phyloP scores from a whole-genome alignment of 1,140 invertebrate species.

The Diorhabda sublineata region DNA sequence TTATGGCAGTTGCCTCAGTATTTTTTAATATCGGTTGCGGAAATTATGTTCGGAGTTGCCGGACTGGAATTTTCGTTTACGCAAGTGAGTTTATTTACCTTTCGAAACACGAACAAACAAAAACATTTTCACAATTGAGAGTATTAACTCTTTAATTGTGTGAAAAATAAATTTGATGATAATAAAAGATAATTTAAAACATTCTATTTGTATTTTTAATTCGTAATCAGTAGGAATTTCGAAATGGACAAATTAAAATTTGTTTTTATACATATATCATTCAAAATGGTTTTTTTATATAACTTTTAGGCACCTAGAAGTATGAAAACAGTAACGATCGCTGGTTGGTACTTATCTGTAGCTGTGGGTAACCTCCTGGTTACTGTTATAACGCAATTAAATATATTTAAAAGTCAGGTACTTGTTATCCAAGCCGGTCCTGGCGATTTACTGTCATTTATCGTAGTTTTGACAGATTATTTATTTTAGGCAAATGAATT shows the following conservation, averaged over 20 bases:
- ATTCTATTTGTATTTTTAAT: too few relatives aligned
- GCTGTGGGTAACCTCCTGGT: slow-evolving; percentile 80
- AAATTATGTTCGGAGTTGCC: slow-evolving; percentile 68
- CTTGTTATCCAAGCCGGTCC: too few relatives aligned
- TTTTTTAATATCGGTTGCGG: slow-evolving; percentile 74
- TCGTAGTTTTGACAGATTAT: neutral
- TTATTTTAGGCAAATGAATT: slow-evolving; percentile 45
- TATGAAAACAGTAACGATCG: slow-evolving; percentile 79
- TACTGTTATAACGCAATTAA: slow-evolving; percentile 66
- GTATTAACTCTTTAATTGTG: too few relatives aligned
- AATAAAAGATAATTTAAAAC: too few relatives aligned
- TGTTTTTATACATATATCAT: too few relatives aligned
- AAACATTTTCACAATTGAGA: too few relatives aligned
- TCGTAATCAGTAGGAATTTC: too few relatives aligned
- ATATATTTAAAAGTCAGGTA: slow-evolving; percentile 64
- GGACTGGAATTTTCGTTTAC: slow-evolving; percentile 70
- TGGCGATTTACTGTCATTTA: too few relatives aligned
- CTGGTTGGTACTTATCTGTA: slow-evolving; percentile 73
- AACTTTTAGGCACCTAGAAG: slow-evolving; percentile 39
- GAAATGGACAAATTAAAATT: too few relatives aligned
- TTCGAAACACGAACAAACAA: too few relatives aligned
- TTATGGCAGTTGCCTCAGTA: slow-evolving; percentile 86
- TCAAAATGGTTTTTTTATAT: too few relatives aligned
- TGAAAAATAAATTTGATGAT: too few relatives aligned
- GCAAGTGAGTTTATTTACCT: slow-evolving; percentile 34